Base-by-base conservation (phyloP, 2,888 invertebrate species). In the Bombylius discolor region DNA sequence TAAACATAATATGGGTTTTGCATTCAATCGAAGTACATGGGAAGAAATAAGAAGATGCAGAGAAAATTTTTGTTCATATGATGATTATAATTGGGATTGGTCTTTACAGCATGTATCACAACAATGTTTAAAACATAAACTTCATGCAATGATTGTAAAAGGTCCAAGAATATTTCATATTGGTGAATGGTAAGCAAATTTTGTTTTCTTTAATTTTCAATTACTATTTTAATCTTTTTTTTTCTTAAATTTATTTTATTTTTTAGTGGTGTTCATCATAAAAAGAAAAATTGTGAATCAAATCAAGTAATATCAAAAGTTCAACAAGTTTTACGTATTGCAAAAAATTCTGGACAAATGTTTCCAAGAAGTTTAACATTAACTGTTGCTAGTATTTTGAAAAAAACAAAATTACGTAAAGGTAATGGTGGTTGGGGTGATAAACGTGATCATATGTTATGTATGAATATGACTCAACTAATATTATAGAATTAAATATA, bases 31-130 rank as follows among this genome's bases (percentile, higher is more conserved):
- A 34, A 82, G 83, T 1, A 86, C 94, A 1, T 99, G 97, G 96
- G 78, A 79, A 57, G 82, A 84, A 63, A 83, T 98, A 48, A 82
- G 87, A 67, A 81, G 79, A 36, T 88, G 95, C 68, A 84, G 88
- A 8, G 78, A 85, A 36, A 83, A 87, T 68, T 99, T 98, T 73
- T 99, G 98, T 74, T 83, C 85, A 4, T 97, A 93, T 74, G 99
- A 99, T 69, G 99, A 99, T 69, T 99, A 99, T 74, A 99, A 99
- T 71, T 99, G 98, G 98, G 98, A 99, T 68, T 99, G 98, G 89
- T 95, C 96, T 1, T 75, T 99, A 61, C 85, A 95, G 62, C 89
- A 93, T 70, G 80, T 95, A 53, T 91, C 93, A 1, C 90, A 92
- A 72, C 87, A 88, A 64, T 85, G 89, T 66, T 78, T 89, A 58